Evolutionary conservation across 1,140 invertebrate species (phyloP).

Genomic region (Pachyrhynchus sulphureomaculatus): DNA sequence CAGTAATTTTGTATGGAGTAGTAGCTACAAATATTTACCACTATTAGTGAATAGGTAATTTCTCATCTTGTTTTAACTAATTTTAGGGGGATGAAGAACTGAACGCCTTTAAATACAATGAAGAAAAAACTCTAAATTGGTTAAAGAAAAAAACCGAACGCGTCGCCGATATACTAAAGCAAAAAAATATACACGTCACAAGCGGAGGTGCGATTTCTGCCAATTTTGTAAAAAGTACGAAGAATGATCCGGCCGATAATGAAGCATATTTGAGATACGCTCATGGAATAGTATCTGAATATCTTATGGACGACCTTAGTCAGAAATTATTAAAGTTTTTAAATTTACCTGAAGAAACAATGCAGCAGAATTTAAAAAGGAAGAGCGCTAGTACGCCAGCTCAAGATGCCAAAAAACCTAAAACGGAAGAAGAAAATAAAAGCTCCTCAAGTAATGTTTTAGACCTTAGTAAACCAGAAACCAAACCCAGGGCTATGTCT

Average conservation of each 20-base stretch:
- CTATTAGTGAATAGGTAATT: too few species aligned
- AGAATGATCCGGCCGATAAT: constrained; percentile 47
- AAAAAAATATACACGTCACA: constrained; percentile 69
- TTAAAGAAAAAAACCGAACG: constrained; percentile 66
- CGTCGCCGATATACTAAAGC: constrained; percentile 62
- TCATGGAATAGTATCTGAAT: constrained; percentile 68
- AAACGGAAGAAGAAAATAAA: constrained; percentile 44
- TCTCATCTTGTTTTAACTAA: too few species aligned
- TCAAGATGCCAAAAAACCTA: constrained; percentile 50
- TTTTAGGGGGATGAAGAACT: constrained; percentile 63
- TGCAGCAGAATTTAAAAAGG: constrained; percentile 55
- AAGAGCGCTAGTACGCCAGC: constrained; percentile 52
- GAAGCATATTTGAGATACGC: constrained; percentile 68
- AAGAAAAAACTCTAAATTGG: constrained; percentile 73
- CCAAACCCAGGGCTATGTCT: constrained; percentile 52
- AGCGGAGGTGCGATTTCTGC: constrained; percentile 66
- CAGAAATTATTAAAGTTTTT: constrained; percentile 61
- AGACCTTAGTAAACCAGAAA: constrained; percentile 44
- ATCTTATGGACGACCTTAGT: constrained; percentile 64
- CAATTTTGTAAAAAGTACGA: constrained; percentile 60
- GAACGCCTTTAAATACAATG: constrained; percentile 76
- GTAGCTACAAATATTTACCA: too few species aligned
- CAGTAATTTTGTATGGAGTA: too few species aligned
- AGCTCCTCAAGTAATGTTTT: constrained; percentile 36
- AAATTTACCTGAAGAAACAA: constrained; percentile 61